Base-by-base conservation (phyloP, 1,140 invertebrate species). In the Teleogryllus occipitalis region DNA sequence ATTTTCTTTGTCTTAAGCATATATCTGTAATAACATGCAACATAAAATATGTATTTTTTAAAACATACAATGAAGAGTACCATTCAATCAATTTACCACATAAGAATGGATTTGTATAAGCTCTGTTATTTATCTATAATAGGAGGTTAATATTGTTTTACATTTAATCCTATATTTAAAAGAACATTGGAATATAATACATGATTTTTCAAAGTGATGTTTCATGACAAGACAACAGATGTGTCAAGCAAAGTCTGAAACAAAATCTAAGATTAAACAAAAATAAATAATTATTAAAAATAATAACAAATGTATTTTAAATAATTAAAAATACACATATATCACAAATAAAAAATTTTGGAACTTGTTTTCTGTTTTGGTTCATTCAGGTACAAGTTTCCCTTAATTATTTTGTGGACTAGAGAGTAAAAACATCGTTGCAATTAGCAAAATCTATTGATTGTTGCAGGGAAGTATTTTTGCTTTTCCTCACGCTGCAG, bases 401-500 rank as follows among this genome's bases (percentile, higher is more conserved):
- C 54, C 54, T 65, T 18, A 14, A 65, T 65, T 65, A 14, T 14
- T 65, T 65, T 65, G 10, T 65, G 54, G 54, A 65, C 54, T 65
- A 65, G 10, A 65, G 54, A 14, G 54, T 65, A 65, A 65, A 65
- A 65, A 65, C 54, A 65, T 65, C 18, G 10, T 65, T 14, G 54
- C 54, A 65, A 65, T 65, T 65, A 65, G 54, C 54, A 65, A 65
- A 65, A 65, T 65, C 54, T 65, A 65, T 14, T 65, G 54, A 65
- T 65, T 65, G 54, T 65, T 65, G 54, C 54, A 65, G 54, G 54
- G 54, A 65, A 65, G 54, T 65, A 18, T 65, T 65, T 65, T 65
- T 14, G 54, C 54, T 3, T 18, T 65, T 65, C 10, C 7, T 18
- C 54, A 65, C 54, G 3, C 18, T 65, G 54, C 54, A 65, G 54